Evolutionary conservation across 2,113 vertebrate species (phyloP).

Genomic region (Sarotherodon lohbergeri): DNA sequence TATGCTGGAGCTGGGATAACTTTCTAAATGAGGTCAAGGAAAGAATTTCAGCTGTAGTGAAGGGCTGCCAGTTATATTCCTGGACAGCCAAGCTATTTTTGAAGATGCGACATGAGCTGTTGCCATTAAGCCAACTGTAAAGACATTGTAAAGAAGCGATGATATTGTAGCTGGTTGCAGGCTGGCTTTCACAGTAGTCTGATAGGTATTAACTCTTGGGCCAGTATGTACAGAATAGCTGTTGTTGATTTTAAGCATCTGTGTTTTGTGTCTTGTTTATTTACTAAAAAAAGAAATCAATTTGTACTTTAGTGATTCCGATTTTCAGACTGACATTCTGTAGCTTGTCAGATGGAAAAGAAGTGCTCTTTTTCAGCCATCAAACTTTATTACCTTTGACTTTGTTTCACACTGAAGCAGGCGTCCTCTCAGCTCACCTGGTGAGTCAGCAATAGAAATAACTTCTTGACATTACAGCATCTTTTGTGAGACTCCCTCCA

Average conservation of each 20-base stretch:
- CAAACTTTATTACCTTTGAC: conserved; percentile 26
- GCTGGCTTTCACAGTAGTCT: background rate
- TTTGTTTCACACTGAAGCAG: background rate
- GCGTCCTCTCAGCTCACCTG: background rate
- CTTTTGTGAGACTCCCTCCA: conserved; percentile 2
- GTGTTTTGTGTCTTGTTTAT: background rate
- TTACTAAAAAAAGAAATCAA: background rate
- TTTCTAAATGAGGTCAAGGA: conserved; percentile 41
- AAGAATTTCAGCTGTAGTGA: conserved; percentile 58
- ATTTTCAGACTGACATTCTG: background rate
- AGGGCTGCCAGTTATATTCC: conserved; percentile 60
- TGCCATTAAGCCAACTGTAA: conserved; percentile 34
- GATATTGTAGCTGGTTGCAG: background rate
- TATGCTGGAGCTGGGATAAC: conserved; percentile 4
- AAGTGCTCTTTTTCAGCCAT: background rate
- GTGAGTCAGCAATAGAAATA: conserved; percentile 30
- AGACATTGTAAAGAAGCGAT: conserved; percentile 27
- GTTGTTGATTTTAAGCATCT: background rate
- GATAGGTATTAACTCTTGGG: background rate
- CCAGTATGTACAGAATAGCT: background rate
- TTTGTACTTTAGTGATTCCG: background rate
- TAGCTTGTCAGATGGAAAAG: background rate
- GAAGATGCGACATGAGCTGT: conserved; percentile 17
- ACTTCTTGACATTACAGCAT: background rate
- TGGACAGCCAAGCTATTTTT: conserved; percentile 59